Base-by-base conservation (phyloP, 30 jellyfish, hydroid and myxozoan species). In the Pseudorhiza aurosa region DNA sequence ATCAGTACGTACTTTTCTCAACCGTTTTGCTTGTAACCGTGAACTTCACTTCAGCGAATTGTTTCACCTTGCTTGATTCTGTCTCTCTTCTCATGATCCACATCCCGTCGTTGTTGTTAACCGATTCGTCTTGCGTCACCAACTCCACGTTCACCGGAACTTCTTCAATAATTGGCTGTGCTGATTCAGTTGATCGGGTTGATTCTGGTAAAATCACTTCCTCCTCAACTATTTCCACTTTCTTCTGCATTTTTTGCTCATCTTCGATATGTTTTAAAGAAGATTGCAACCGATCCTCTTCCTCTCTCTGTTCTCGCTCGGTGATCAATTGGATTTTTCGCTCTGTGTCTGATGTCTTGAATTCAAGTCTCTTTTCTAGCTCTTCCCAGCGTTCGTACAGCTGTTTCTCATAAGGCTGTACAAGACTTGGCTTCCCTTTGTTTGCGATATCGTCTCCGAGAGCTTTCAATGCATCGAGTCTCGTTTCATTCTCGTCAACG, bases 361-460 rank as follows among this genome's bases (percentile, higher is more conserved):
- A 25, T 1, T 80, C 73, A 32, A 72, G 26, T 56, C 72, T 92
- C 68, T 74, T 65, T 59, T 92, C 96, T 17, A 92, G 84, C 17
- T 92, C 96, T 39, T 85, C 96, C 95, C 96, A 85, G 21, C 98
- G 88, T 43, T 84, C 53, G 72, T 47, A 92, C 22, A 92, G 27
- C 63, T 77, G 91, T 43, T 74, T 79, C 43, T 92, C 98, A 68
- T 67, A 85, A 3, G 96, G 96, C 42, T 77, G 91, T 14, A 92
- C 98, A 1, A 92, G 64, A 29, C 94, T 78, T 22, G 95, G 85
- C 29, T 82, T 80, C 11, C 98, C 96, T 15, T 83, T 88, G 24
- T 82, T 36, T 1, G 96, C 95, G 28, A 92, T 85, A 10, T 92
- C 98, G 83, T 92, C 98, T 21, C 96, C 98, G 8, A 80, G 79